Percentiles rank a stretch among this genome's conserved stretches.
phyloP scores from a whole-genome alignment of 2,113 vertebrate genomes.

The Halcyon malimbica region DNA sequence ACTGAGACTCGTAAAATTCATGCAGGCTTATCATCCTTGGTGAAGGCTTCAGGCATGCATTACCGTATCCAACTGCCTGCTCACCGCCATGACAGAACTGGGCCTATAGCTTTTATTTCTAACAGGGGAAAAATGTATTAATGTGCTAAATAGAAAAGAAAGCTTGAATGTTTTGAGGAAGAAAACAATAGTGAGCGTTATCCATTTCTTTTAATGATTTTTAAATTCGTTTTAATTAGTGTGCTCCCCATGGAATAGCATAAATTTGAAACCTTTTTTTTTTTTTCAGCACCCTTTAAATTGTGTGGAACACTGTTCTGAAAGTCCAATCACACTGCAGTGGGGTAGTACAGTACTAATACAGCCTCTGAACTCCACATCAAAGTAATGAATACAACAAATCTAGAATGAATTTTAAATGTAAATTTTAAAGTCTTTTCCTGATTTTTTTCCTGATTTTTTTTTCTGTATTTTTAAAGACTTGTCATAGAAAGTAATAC shows the following conservation, averaged over 20 bases:
- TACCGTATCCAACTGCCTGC: conserved; percentile 81
- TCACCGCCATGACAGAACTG: conserved; percentile 78
- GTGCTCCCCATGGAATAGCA: background rate
- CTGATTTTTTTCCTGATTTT: background rate
- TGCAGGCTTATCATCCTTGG: conserved; percentile 89
- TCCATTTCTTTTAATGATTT: conserved; percentile 31
- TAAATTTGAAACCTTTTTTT: background rate
- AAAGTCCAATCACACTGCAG: conserved; percentile 33
- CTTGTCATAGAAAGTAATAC: background rate
- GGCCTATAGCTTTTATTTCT: conserved; percentile 76
- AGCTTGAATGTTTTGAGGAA: background rate
- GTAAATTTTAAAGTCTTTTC: background rate
- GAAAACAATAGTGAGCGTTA: background rate
- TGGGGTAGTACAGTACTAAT: background rate
- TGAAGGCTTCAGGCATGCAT: conserved; percentile 85
- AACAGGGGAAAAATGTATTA: conserved; percentile 19
- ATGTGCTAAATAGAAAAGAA: conserved; percentile 37
- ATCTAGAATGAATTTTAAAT: conserved; percentile 16
- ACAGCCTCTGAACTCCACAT: conserved; percentile 11
- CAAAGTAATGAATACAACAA: conserved; percentile 20
- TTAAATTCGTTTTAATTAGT: conserved; percentile 53
- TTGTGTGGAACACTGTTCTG: conserved; percentile 4
- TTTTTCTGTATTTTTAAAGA: background rate
- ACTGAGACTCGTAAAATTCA: conserved; percentile 90
- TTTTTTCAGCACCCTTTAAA: background rate